Percentiles rank a stretch among this genome's conserved stretches.
These are phyloP conservation scores for Thamnophis sirtalis DNA, from an alignment of 2,113 vertebrate genomes.

Conservation along the genomic window DNA sequence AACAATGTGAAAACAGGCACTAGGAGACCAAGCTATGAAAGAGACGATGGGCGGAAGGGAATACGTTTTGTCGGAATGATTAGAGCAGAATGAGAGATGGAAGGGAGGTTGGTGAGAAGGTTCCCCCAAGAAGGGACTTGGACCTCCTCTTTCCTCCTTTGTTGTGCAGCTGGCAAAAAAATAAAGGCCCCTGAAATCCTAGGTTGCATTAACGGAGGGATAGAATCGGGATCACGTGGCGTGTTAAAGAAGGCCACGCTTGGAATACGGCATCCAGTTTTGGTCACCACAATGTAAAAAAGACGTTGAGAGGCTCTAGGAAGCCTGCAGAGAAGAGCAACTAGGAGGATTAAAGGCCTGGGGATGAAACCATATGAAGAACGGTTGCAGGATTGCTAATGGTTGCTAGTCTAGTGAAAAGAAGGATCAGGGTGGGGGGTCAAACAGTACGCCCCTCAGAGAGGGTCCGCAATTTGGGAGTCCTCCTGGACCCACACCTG, in stretches of 20 bases:
- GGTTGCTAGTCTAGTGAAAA: no score
- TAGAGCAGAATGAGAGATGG: not conserved
- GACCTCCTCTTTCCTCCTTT: not conserved
- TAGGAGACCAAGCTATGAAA: not conserved
- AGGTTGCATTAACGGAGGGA: not conserved
- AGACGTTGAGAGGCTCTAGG: not conserved
- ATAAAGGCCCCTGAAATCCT: not conserved
- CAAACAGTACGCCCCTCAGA: no score
- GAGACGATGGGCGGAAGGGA: not conserved
- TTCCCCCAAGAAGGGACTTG: conserved; percentile 17
- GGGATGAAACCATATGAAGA: no score
- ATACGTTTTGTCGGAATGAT: not conserved
- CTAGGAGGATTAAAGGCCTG: no score
- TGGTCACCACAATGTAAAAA: not conserved
- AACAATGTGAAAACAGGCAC: not conserved
- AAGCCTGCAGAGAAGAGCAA: not conserved
- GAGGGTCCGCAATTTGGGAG: no score
- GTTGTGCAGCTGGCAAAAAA: not conserved
- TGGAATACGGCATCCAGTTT: not conserved
- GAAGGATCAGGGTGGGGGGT: no score
- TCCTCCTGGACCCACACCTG: no score
- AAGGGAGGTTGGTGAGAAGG: not conserved
- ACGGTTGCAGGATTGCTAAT: no score
- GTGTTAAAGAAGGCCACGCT: not conserved
- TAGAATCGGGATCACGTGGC: not conserved